Base-by-base conservation (phyloP, 2,888 invertebrate species). In the Cerastis leucographa region DNA sequence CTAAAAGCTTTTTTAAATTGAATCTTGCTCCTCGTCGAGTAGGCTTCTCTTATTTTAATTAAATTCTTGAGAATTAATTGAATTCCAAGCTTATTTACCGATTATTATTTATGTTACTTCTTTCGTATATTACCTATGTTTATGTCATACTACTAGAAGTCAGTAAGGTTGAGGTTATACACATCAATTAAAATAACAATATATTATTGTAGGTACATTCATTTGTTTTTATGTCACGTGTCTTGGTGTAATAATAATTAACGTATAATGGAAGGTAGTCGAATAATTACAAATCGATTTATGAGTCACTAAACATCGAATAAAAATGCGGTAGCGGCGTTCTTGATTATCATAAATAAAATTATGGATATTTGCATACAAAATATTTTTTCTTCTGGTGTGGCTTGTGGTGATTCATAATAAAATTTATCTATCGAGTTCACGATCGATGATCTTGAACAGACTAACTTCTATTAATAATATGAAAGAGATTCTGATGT, bases 151-250 rank as follows among this genome's bases (percentile, higher is more conserved):
- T 25, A 8, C 25, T 62, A 65, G 29, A 42, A 74, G 51, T 62
- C 69, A 72, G 17, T 42, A 72, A 79, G 82, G 83, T 83, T 74
- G 46, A 75, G 83, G 83, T 64, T 71, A 22, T 44, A 49, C 17
- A 69, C 59, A 62, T 67, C 69, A 79, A 78, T 83, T 83, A 79
- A 75, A 83, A 78, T 64, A 42, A 72, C 65, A 65, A 67, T 74
- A 35, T 61, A 42, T 64, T 64, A 3, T 35, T 2, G 9, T 64
- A 64, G 8, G n/a, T 8, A 42, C 8, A 67, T 68, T 76, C 56
- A 71, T 74, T 71, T 66, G 71, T 83, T 76, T 76, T 62, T 73
- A 40, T 59, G n/a, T 35, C 46, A 49, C 44, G 17, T 46, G n/a
- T 62, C 56, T 14, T 59, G 11, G 12, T 65, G 9, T 76, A 66